Percentiles rank a stretch among this genome's conserved stretches.
Conservation (phyloP, 2,888 invertebrate genomes). For the Melieria picta region DNA sequence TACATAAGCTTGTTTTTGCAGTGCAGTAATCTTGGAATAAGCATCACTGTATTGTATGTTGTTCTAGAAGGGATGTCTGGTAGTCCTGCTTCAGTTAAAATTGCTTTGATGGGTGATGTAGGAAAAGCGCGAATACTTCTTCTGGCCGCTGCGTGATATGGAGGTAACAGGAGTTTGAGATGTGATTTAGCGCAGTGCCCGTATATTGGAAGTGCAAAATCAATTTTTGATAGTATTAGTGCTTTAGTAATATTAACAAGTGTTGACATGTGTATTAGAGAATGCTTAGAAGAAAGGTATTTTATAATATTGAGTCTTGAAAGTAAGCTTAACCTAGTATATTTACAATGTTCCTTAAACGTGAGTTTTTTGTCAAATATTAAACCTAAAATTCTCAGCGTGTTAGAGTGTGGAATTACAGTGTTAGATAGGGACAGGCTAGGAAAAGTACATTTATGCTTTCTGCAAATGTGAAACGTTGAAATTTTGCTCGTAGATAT, state of each 20-base stretch:
- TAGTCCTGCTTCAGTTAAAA: too few species aligned
- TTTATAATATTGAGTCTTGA: not conserved
- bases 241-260: slow-evolving; percentile 8
- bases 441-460: slow-evolving; percentile 10
- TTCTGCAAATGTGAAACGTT: slow-evolving; percentile 10
- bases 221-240: slow-evolving; percentile 20
- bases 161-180: too few species aligned
- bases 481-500: slow-evolving; percentile 1
- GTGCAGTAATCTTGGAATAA: too few species aligned
- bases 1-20: too few species aligned
- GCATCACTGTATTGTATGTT: too few species aligned
- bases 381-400: not conserved
- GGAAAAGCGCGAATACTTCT: too few species aligned
- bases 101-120: too few species aligned
- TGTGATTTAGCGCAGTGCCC: too few species aligned
- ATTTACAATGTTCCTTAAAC: not conserved
- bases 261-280: slow-evolving; percentile 3
- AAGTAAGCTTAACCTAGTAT: not conserved
- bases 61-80: too few species aligned
- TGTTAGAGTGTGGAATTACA: not conserved
- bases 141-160: too few species aligned
- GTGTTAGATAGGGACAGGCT: slow-evolving; percentile 9
- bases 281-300: not conserved
- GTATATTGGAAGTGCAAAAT: too few species aligned
- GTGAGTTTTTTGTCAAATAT: not conserved